Evolutionary conservation across 2,113 vertebrate genomes (phyloP), one percentile per base, ranked within the genome.

Genomic region (Xyliphius kryptos): DNA sequence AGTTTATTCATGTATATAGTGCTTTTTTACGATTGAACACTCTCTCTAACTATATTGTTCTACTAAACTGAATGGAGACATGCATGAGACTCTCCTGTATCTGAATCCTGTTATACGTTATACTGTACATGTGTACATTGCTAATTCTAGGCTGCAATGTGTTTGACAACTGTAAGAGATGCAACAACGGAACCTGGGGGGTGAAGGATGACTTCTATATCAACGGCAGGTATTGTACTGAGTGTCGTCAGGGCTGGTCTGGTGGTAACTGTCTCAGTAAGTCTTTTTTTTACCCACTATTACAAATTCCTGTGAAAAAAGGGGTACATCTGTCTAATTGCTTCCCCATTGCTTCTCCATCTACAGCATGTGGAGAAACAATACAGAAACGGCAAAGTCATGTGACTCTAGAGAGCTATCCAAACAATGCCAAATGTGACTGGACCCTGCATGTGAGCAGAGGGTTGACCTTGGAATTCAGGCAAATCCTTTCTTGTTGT

Each of bases 181-280:
- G 94, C 75, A 80, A 85, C 63, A 97, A 97, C 0, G 94, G 94
- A 47, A 93, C 93, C 0, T 97, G 92, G 94, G 86, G 82, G 19
- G 85, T 87, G 0, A 85, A 91, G 19, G 93, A 96, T 0, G 85
- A 94, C 78, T 96, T 96, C 82, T 96, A 94, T 0, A 82, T 97
- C 76, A 91, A 88, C 70, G 91, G 91, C 1, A 81, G 82, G 66
- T 96, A 91, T 81, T 96, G 93, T 5, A 82, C 86, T 0, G 88
- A 90, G 53, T 97, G 94, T 76, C 87, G 90, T 56, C 84, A 86
- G 0, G 94, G 93, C 74, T 97, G 94, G 94, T 91, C 93, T 0
- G 92, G 92, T 56, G 93, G 93, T 51, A 91, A 94, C 76, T 95
- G 93, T 79, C 91, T 90, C 86, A 87, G 93, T 95, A 80, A 92